A percentile compares a stretch with the other conserved stretches of the same genome.
These are phyloP conservation scores for Semnornis frantzii DNA, from an alignment of 2,113 vertebrate species.

Conservation along the genomic window DNA sequence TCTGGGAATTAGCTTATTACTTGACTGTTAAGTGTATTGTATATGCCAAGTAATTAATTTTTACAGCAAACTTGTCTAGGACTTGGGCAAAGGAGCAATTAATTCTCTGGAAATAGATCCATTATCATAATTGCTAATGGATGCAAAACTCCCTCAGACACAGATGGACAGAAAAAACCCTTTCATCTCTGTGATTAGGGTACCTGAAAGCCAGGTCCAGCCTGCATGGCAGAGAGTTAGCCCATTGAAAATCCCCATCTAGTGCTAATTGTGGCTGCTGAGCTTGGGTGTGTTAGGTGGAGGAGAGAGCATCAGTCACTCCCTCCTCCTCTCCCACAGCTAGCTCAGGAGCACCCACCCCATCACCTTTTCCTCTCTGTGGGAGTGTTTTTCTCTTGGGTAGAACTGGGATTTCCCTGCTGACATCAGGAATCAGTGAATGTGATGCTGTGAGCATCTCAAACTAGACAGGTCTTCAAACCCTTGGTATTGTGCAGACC, in stretches of 20 bases:
- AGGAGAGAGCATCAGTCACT: not conserved
- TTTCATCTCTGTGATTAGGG: slow-evolving; percentile 9
- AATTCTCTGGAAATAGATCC: slow-evolving; percentile 47
- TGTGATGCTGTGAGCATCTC: not conserved
- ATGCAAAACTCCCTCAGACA: slow-evolving; percentile 27
- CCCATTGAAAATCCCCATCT: not conserved
- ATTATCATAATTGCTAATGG: slow-evolving; percentile 70
- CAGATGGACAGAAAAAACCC: slow-evolving; percentile 26
- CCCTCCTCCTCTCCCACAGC: not conserved
- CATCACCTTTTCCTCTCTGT: not conserved
- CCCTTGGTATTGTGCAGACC: fast-evolving
- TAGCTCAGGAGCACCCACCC: not conserved
- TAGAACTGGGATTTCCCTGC: not conserved
- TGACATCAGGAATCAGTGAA: not conserved
- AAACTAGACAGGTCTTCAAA: not conserved
- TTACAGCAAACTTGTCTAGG: slow-evolving; percentile 61
- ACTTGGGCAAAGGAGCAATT: slow-evolving; percentile 59
- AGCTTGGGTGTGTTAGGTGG: not conserved
- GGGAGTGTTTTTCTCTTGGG: not conserved
- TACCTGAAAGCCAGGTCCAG: not conserved
- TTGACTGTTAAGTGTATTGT: slow-evolving; percentile 46
- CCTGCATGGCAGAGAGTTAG: not conserved
- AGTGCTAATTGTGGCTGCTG: not conserved
- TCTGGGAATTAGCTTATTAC: slow-evolving; percentile 61
- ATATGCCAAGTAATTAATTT: slow-evolving; percentile 71